Conservation (phyloP, 2,797 vertebrate species). For the Myotis findleyi region DNA sequence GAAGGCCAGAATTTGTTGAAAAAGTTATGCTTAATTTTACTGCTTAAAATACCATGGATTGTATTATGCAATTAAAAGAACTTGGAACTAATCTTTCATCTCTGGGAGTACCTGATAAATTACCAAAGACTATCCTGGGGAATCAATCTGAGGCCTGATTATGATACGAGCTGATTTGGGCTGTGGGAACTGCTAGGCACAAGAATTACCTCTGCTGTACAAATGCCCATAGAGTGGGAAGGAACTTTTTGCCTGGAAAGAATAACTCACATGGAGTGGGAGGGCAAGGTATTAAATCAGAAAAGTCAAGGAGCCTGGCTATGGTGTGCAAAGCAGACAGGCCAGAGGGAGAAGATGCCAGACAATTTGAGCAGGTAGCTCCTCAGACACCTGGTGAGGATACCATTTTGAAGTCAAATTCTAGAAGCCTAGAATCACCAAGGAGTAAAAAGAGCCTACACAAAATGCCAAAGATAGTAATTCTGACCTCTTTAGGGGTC, state of each 20-base stretch:
- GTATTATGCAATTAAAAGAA: background rate
- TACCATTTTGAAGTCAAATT: background rate
- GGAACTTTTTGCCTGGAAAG: background rate
- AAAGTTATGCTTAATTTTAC: background rate
- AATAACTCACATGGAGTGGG: background rate
- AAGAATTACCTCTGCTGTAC: background rate
- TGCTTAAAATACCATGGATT: background rate
- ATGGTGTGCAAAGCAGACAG: background rate
- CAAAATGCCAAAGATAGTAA: background rate
- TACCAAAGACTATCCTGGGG: background rate
- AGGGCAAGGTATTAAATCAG: background rate
- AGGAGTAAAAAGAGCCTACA: background rate
- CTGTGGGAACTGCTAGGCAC: background rate
- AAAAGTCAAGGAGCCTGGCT: background rate
- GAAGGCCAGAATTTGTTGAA: background rate
- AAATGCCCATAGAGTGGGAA: background rate
- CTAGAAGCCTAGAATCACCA: background rate
- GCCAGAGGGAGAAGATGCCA: background rate
- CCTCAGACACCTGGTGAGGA: background rate
- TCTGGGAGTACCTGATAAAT: background rate
- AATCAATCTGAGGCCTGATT: background rate
- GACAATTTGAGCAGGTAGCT: background rate
- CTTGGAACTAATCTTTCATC: background rate
- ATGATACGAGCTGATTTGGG: background rate
- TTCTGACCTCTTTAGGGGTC: background rate